Evolutionary conservation across 2,888 invertebrate species (phyloP).

Genomic region (Phoenoteleia sp.): DNA sequence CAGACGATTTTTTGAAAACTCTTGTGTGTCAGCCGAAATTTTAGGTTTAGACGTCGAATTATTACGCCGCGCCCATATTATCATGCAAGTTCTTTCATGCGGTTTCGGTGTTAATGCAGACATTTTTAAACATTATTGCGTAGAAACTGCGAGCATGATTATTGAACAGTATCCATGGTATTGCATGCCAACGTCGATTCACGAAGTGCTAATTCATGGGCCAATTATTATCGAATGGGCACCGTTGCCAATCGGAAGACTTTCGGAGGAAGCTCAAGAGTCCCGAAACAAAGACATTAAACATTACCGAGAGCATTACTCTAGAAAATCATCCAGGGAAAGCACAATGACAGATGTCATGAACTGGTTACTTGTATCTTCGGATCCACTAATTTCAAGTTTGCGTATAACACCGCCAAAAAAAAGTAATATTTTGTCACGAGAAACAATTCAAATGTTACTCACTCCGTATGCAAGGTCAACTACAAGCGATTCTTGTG

Average conservation of each 20-base stretch:
- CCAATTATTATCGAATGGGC: conserved; percentile 36
- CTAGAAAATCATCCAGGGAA: not conserved
- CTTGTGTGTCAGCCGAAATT: conserved; percentile 57
- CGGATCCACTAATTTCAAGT: conserved; percentile 12
- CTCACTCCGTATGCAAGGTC: not conserved
- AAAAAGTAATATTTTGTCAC: not conserved
- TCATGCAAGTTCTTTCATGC: conserved; percentile 33
- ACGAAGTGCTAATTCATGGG: conserved; percentile 23
- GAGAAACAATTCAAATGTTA: not conserved
- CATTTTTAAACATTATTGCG: conserved; percentile 25
- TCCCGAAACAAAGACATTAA: conserved; percentile 73
- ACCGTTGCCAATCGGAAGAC: conserved; percentile 76
- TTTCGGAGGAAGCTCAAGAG: conserved; percentile 80
- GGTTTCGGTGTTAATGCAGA: conserved; percentile 23
- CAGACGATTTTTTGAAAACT: conserved; percentile 66
- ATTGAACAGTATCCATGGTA: conserved; percentile 17
- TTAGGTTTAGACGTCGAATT: conserved; percentile 37
- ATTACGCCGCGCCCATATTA: conserved; percentile 4
- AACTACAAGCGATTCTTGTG: not conserved
- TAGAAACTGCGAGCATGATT: conserved; percentile 54
- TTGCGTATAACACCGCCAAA: not conserved
- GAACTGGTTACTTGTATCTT: conserved; percentile 23
- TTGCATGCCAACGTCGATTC: conserved; percentile 18
- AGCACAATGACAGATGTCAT: conserved; percentile 23
- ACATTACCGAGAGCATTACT: conserved; percentile 58